Conservation (phyloP, 2,888 invertebrate genomes). For the Nematopogon swammerdamellus region DNA sequence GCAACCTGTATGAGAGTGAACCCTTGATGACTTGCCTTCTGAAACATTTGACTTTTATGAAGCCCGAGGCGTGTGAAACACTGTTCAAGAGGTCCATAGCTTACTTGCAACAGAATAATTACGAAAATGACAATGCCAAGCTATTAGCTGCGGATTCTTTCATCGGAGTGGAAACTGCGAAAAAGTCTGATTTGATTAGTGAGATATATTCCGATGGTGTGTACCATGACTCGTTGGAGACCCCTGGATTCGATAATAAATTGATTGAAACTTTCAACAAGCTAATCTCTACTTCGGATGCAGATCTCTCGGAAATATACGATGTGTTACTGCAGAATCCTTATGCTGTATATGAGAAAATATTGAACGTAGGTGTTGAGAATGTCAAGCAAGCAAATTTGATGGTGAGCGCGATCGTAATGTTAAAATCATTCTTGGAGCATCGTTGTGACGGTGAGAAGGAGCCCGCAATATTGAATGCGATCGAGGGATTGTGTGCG, state of each 20-base stretch:
- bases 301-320: constrained; percentile 26
- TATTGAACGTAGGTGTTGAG: constrained; percentile 30
- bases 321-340: constrained; percentile 37
- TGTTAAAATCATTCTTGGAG: constrained; percentile 26
- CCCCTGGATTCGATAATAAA: constrained; percentile 20
- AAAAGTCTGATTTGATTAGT: constrained; percentile 25
- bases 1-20: constrained; percentile 24
- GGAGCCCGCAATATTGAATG: constrained; percentile 28
- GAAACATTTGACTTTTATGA: constrained; percentile 21
- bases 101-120: constrained; percentile 16
- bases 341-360: constrained; percentile 24
- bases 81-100: constrained; percentile 22
- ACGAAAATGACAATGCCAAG: constrained; percentile 17
- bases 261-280: constrained; percentile 38
- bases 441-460: constrained; percentile 32
- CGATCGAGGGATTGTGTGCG: constrained; percentile 22
- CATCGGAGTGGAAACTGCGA: constrained; percentile 19
- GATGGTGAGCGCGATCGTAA: constrained; percentile 30
- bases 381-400: constrained; percentile 28
- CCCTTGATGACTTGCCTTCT: constrained; percentile 21
- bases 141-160: constrained; percentile 25
- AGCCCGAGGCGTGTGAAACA: constrained; percentile 22
- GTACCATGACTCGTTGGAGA: constrained; percentile 22
- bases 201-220: constrained; percentile 24
- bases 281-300: constrained; percentile 22